phyloP scores from a whole-genome alignment of 2,797 vertebrate species.

The Fistularia tabacaria region DNA sequence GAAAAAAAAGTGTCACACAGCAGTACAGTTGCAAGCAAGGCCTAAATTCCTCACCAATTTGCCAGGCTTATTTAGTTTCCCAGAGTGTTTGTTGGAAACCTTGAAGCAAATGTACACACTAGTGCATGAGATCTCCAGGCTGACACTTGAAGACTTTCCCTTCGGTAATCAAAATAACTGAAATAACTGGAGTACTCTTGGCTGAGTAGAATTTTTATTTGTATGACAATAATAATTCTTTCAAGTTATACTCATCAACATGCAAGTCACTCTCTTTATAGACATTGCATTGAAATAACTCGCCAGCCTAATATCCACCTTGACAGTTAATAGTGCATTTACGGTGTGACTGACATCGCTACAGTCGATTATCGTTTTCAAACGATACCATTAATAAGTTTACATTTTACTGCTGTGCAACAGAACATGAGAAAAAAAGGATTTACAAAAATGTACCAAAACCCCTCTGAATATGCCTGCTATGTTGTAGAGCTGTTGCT shows the following conservation, averaged over 20 bases:
- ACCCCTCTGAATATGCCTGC: slow-evolving; percentile 50
- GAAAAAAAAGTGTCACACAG: slow-evolving; percentile 56
- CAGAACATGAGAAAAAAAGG: slow-evolving; percentile 20
- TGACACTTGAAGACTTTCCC: slow-evolving; percentile 62
- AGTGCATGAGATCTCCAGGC: slow-evolving; percentile 56
- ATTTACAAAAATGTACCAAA: slow-evolving; percentile 41
- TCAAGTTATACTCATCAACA: slow-evolving; percentile 64
- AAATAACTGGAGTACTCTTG: slow-evolving; percentile 57
- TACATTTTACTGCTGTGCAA: slow-evolving; percentile 8
- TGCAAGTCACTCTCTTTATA: slow-evolving; percentile 44
- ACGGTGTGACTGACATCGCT: slow-evolving; percentile 25
- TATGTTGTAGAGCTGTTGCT: slow-evolving; percentile 48
- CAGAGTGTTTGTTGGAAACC: slow-evolving; percentile 48
- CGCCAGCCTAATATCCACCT: slow-evolving; percentile 15
- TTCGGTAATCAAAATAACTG: slow-evolving; percentile 30
- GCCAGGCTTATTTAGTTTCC: slow-evolving; percentile 61
- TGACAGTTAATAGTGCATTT: slow-evolving; percentile 25
- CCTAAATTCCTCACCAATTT: slow-evolving; percentile 67
- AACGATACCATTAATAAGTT: not conserved
- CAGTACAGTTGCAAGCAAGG: slow-evolving; percentile 47
- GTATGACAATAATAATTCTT: slow-evolving; percentile 67
- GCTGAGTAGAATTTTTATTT: slow-evolving; percentile 76
- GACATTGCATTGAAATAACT: slow-evolving; percentile 19
- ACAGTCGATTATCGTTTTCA: too few species aligned
- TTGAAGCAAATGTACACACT: slow-evolving; percentile 63